Conservation (phyloP, 2,113 vertebrate species). For the Leuciscus idus region DNA sequence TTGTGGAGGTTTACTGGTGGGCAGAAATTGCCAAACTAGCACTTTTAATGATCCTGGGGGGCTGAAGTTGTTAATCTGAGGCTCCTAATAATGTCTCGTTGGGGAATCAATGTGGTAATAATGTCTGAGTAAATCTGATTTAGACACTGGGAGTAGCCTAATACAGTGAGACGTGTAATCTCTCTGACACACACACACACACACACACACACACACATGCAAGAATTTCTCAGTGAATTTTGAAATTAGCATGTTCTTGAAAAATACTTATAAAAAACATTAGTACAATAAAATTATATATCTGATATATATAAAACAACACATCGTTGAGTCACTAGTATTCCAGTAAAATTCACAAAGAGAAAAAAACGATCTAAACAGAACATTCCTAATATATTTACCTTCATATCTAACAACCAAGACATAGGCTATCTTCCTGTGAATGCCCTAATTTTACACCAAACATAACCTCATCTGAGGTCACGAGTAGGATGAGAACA, state of each 20-base stretch:
- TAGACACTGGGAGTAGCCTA: conserved; percentile 34
- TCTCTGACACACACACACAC: conserved; percentile 15
- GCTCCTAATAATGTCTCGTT: conserved; percentile 47
- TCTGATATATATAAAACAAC: too few relatives aligned
- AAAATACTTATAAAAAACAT: background rate
- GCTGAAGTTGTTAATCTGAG: conserved; percentile 54
- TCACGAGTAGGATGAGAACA: background rate
- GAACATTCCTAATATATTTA: background rate
- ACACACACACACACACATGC: conserved; percentile 23
- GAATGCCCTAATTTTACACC: background rate
- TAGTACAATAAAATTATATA: background rate
- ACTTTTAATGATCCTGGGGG: conserved; percentile 55
- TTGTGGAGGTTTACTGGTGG: conserved; percentile 36
- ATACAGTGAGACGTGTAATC: conserved; percentile 49
- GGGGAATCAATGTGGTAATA: conserved; percentile 55
- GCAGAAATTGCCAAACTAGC: conserved; percentile 53
- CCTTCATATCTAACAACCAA: background rate
- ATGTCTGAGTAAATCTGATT: conserved; percentile 55
- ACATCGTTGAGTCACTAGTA: too few relatives aligned
- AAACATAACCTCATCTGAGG: background rate
- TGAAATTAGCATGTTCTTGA: background rate
- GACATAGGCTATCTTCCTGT: background rate
- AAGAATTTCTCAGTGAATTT: background rate
- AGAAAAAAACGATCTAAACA: background rate
- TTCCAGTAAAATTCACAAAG: too few relatives aligned